Percentiles rank a stretch among this genome's conserved stretches.
These are phyloP conservation scores for Chaetorhynchus papuensis DNA, from an alignment of 2,113 vertebrate species.

Conservation along the genomic window DNA sequence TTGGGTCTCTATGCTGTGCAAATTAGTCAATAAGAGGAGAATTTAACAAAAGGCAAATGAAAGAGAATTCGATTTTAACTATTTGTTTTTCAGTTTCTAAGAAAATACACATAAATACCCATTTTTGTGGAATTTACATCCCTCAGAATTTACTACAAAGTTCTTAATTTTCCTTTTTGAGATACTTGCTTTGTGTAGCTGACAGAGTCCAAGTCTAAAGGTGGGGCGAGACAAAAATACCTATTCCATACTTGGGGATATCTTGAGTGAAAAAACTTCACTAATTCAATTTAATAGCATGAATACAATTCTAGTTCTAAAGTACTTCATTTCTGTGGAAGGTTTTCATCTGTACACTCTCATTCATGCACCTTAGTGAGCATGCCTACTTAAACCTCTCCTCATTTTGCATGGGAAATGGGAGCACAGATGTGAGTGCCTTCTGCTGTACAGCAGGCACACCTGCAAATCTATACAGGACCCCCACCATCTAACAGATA, in stretches of 20 bases:
- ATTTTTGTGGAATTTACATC: not conserved
- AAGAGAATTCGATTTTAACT: constrained; percentile 6
- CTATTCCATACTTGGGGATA: not conserved
- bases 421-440: not conserved
- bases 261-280: not conserved
- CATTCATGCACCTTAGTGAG: not conserved
- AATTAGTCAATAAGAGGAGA: constrained; percentile 33
- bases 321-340: not conserved
- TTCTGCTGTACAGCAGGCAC: not conserved
- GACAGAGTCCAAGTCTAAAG: not conserved
- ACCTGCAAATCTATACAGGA: not conserved
- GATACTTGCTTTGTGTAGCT: not conserved
- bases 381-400: not conserved
- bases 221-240: not conserved
- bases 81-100: not conserved
- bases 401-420: not conserved
- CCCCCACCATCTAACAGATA: not conserved
- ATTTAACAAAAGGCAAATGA: not conserved
- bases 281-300: not conserved
- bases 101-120: not conserved
- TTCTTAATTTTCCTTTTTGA: not conserved
- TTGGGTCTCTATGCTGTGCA: constrained; percentile 26
- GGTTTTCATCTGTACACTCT: not conserved
- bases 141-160: not conserved
- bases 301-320: not conserved